Conservation (phyloP, 1,140 invertebrate species). For the Sipha flava region DNA sequence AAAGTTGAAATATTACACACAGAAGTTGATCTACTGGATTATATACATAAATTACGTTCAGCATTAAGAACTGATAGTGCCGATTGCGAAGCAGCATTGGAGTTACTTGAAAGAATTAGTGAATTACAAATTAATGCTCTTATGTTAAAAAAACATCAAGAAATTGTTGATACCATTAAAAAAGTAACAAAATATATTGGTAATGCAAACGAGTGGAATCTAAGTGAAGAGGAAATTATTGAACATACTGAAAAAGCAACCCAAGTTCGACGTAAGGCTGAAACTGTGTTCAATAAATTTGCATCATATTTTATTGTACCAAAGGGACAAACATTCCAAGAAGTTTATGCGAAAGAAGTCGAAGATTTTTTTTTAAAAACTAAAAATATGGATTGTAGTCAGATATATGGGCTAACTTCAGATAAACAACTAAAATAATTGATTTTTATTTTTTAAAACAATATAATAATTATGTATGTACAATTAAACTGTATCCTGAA, state of each 20-base stretch:
- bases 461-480: not conserved
- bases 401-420: slow-evolving; percentile 48
- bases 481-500: too few species aligned
- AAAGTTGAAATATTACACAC: slow-evolving; percentile 42
- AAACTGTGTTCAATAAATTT: slow-evolving; percentile 55
- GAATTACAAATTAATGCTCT: slow-evolving; percentile 60
- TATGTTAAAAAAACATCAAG: slow-evolving; percentile 78
- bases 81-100: slow-evolving; percentile 54
- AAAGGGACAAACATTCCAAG: slow-evolving; percentile 50
- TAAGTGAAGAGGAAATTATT: slow-evolving; percentile 52
- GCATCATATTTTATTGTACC: slow-evolving; percentile 49
- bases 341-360: slow-evolving; percentile 51
- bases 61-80: slow-evolving; percentile 56
- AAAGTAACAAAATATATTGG: slow-evolving; percentile 53
- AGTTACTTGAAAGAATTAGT: slow-evolving; percentile 53
- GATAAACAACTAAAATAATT: slow-evolving; percentile 41
- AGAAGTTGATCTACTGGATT: slow-evolving; percentile 61
- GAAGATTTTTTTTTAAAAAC: slow-evolving; percentile 50
- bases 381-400: slow-evolving; percentile 49
- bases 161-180: slow-evolving; percentile 67
- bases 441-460: not conserved
- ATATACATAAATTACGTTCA: slow-evolving; percentile 65
- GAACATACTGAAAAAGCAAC: not conserved
- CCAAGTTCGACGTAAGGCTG: slow-evolving; percentile 57
- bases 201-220: slow-evolving; percentile 61